Evolutionary conservation across 2,113 vertebrate species (phyloP).

Genomic region (Colossoma macropomum): DNA sequence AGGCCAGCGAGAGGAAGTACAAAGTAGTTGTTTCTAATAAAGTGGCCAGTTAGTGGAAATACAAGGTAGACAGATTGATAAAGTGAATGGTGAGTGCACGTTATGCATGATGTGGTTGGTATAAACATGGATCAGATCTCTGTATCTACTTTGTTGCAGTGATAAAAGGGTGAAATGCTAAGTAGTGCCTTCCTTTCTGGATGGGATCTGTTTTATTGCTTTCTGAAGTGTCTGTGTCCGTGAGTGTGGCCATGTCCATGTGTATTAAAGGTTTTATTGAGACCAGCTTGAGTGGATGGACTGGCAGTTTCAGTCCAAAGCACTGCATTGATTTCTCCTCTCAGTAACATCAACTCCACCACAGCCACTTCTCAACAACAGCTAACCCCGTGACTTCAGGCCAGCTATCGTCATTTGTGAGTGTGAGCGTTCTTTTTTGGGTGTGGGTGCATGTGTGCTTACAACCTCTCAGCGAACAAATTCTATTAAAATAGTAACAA

Average conservation of each 20-base stretch:
- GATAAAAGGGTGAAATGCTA: neutral
- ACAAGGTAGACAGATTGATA: too few relatives aligned
- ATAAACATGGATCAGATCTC: too few relatives aligned
- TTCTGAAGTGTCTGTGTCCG: neutral
- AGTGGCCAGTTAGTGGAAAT: too few relatives aligned
- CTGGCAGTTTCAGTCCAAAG: slow-evolving; percentile 18
- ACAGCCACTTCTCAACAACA: neutral
- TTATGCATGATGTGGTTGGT: too few relatives aligned
- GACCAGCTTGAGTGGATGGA: neutral
- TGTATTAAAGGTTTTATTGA: neutral
- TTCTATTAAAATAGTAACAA: neutral
- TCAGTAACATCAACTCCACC: slow-evolving; percentile 16
- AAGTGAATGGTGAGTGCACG: too few relatives aligned
- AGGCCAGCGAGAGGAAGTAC: too few relatives aligned
- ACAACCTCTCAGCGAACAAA: neutral
- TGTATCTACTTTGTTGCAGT: too few relatives aligned
- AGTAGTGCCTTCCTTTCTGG: neutral
- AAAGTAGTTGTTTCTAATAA: too few relatives aligned
- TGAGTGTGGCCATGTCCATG: neutral
- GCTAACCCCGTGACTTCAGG: neutral
- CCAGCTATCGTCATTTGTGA: neutral
- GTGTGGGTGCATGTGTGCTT: neutral
- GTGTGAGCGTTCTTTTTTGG: neutral
- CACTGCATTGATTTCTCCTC: slow-evolving; percentile 41
- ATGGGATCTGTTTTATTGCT: neutral